Conservation (phyloP, 2,888 invertebrate genomes). For the Teleiodes luculella region DNA sequence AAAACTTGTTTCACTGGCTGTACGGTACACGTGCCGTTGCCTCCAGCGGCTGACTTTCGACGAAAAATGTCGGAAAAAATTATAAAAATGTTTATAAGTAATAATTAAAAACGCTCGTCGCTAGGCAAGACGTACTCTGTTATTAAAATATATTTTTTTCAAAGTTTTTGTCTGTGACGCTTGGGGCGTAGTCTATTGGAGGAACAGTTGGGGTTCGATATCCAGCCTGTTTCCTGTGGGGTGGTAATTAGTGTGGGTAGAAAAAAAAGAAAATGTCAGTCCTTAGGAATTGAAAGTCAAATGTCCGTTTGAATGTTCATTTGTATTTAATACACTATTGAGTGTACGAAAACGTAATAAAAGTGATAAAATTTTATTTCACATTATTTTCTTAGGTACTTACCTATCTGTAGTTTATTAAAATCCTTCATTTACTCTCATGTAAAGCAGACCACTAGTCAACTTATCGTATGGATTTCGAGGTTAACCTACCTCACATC, state of each 20-base stretch:
- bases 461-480: no score
- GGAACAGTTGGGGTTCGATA: slow-evolving; percentile 18
- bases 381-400: no score
- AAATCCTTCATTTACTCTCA: no score
- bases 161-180: slow-evolving; percentile 18
- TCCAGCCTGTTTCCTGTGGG: not conserved
- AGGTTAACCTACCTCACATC: no score
- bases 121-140: slow-evolving; percentile 22
- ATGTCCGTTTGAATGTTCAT: no score
- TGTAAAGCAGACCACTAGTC: no score
- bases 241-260: slow-evolving; percentile 2
- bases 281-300: not conserved
- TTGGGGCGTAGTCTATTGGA: slow-evolving; percentile 20
- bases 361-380: no score
- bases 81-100: slow-evolving; percentile 22
- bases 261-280: slow-evolving; percentile 6
- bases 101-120: slow-evolving; percentile 33
- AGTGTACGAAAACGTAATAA: no score
- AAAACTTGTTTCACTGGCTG: slow-evolving; percentile 26
- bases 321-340: no score
- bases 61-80: slow-evolving; percentile 30
- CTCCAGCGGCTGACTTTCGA: slow-evolving; percentile 35
- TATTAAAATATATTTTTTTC: slow-evolving; percentile 20
- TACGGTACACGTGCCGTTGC: slow-evolving; percentile 36
- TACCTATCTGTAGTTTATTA: no score